Conservation (phyloP, 2,888 invertebrate genomes). For the Eristalis intricaria region DNA sequence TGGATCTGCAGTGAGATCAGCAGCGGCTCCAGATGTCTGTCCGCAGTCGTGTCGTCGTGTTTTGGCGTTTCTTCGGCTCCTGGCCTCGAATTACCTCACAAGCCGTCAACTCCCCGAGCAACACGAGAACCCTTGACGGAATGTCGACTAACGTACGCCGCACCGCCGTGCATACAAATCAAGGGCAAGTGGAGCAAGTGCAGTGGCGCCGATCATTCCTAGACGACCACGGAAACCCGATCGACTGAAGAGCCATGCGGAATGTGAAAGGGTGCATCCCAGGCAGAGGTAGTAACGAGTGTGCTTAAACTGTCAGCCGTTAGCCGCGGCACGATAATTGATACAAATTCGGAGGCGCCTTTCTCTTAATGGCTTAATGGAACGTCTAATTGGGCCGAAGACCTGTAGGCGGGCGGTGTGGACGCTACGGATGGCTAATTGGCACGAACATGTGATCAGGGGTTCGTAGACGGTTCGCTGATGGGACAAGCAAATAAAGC, state of each 20-base stretch:
- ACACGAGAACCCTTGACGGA: slow-evolving; percentile 41
- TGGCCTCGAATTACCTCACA: slow-evolving; percentile 31
- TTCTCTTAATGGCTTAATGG: slow-evolving; percentile 20
- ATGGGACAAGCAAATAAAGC: slow-evolving; percentile 28
- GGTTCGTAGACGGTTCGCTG: neutral
- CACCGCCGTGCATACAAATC: slow-evolving; percentile 52
- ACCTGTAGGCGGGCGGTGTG: slow-evolving; percentile 13
- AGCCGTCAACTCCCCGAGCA: slow-evolving; percentile 58
- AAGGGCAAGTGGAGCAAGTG: slow-evolving; percentile 53
- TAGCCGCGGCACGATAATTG: slow-evolving; percentile 31
- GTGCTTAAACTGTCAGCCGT: neutral
- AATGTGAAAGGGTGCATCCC: slow-evolving; percentile 40
- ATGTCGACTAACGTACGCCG: slow-evolving; percentile 2
- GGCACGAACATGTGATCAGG: slow-evolving; percentile 8
- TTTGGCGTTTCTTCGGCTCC: slow-evolving; percentile 3
- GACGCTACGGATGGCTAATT: neutral
- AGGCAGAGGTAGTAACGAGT: neutral
- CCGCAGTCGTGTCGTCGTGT: slow-evolving; percentile 32
- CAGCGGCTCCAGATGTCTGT: slow-evolving; percentile 57
- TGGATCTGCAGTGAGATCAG: slow-evolving; percentile 21
- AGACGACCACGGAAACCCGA: slow-evolving; percentile 7
- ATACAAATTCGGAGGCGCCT: slow-evolving; percentile 30
- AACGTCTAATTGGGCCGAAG: slow-evolving; percentile 24
- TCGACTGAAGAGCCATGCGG: neutral
- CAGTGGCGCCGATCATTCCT: slow-evolving; percentile 55